phyloP scores from a whole-genome alignment of 1,140 invertebrate species.

The Drosophila lacteicornis region DNA sequence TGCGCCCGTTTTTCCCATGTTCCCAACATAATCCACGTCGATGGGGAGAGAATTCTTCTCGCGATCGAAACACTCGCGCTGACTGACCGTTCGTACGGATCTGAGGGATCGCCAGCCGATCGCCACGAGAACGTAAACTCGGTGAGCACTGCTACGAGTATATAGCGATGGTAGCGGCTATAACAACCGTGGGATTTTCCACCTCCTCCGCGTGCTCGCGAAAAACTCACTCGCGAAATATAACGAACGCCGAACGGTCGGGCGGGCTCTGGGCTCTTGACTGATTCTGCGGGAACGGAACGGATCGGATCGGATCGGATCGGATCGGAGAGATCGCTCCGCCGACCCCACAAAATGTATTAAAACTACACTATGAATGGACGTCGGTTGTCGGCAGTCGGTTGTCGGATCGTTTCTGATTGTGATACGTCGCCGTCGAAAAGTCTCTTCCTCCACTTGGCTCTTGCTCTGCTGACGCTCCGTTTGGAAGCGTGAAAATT shows the following conservation, averaged over 20 bases:
- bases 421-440: slow-evolving; percentile 65
- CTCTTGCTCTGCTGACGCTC: slow-evolving; percentile 55
- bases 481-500: slow-evolving; percentile 81
- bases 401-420: slow-evolving; percentile 48
- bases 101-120: slow-evolving; percentile 59
- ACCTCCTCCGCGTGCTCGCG: slow-evolving; percentile 53
- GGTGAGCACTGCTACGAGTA: slow-evolving; percentile 10
- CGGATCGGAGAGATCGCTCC: slow-evolving; percentile 31
- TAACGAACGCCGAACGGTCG: slow-evolving; percentile 40
- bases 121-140: slow-evolving; percentile 43
- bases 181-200: slow-evolving; percentile 60
- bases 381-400: slow-evolving; percentile 49
- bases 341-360: slow-evolving; percentile 35
- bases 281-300: slow-evolving; percentile 20
- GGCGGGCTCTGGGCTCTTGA: slow-evolving; percentile 29
- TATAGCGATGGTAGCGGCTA: slow-evolving; percentile 3
- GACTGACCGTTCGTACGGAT: slow-evolving; percentile 60
- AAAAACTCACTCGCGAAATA: slow-evolving; percentile 60
- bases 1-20: slow-evolving; percentile 71
- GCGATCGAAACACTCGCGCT: slow-evolving; percentile 36
- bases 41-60: slow-evolving; percentile 18
- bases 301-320: slow-evolving; percentile 23
- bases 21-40: slow-evolving; percentile 27
- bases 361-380: slow-evolving; percentile 63
- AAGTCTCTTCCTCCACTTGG: slow-evolving; percentile 64